A percentile compares a stretch with the other conserved stretches of the same genome.
Evolutionary conservation across 2,797 vertebrate species (phyloP).

Genomic region (Geotria australis): DNA sequence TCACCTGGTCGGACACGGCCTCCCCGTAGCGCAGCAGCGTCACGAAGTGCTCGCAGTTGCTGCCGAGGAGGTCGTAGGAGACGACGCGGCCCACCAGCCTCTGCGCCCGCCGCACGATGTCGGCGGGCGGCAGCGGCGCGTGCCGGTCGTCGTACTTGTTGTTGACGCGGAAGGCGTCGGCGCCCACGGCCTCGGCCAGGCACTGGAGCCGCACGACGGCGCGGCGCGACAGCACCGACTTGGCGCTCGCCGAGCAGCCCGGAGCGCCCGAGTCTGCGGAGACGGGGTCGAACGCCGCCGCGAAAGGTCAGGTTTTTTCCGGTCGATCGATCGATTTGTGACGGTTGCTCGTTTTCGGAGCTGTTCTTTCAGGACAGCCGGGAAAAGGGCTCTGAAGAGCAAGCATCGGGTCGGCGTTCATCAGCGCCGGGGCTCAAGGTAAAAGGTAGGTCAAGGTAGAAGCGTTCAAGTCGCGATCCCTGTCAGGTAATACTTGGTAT

Average conservation of each 20-base stretch:
- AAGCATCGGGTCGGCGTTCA: too few relatives aligned
- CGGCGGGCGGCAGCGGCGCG: slow-evolving; percentile 23
- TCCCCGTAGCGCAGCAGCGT: slow-evolving; percentile 57
- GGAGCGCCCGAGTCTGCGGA: slow-evolving; percentile 20
- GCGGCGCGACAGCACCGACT: slow-evolving; percentile 47
- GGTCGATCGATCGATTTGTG: too few relatives aligned
- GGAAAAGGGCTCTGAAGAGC: too few relatives aligned
- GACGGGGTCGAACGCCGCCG: too few relatives aligned
- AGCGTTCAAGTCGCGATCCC: too few relatives aligned
- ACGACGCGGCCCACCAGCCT: slow-evolving; percentile 37
- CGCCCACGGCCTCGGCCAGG: slow-evolving; percentile 50
- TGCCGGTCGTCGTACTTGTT: slow-evolving; percentile 52
- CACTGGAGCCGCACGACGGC: slow-evolving; percentile 65
- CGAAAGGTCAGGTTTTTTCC: too few relatives aligned
- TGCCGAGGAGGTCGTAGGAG: slow-evolving; percentile 40
- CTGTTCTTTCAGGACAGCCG: too few relatives aligned
- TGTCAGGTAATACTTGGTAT: too few relatives aligned
- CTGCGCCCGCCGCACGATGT: slow-evolving; percentile 38
- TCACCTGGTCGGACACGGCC: slow-evolving; percentile 48
- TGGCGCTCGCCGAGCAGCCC: slow-evolving; percentile 27
- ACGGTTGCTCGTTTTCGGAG: too few relatives aligned
- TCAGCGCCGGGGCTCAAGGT: too few relatives aligned
- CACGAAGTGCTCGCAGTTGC: slow-evolving; percentile 81
- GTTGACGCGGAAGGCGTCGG: slow-evolving; percentile 35
- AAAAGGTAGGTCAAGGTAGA: too few relatives aligned